phyloP scores from a whole-genome alignment of 1,140 invertebrate species.

The Dreissena polymorpha region DNA sequence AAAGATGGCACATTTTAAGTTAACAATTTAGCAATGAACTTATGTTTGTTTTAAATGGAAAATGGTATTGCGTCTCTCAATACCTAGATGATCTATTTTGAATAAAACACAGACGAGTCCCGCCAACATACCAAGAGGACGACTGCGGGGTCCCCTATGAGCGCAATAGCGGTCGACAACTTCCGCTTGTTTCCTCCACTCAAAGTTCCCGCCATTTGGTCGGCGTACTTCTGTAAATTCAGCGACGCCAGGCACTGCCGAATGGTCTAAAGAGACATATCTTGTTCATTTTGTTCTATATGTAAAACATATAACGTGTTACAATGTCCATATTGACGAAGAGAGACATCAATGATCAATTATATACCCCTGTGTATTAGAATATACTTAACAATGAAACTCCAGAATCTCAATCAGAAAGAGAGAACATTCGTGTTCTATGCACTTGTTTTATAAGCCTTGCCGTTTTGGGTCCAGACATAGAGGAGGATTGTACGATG shows the following conservation, averaged over 20 bases:
- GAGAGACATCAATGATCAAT: neutral
- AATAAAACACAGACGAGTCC: too few relatives aligned
- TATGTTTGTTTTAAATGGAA: too few relatives aligned
- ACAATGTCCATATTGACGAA: neutral
- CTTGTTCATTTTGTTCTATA: neutral
- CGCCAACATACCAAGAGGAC: constrained; percentile 85
- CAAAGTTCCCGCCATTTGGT: constrained; percentile 80
- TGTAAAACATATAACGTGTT: neutral
- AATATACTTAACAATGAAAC: too few relatives aligned
- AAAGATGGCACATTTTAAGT: too few relatives aligned
- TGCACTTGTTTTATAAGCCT: too few relatives aligned
- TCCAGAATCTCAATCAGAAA: too few relatives aligned
- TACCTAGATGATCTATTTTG: too few relatives aligned
- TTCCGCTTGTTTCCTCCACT: constrained; percentile 84
- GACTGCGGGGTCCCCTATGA: constrained; percentile 86
- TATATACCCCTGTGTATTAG: neutral
- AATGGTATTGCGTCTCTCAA: too few relatives aligned
- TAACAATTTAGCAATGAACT: too few relatives aligned
- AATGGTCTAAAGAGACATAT: constrained; percentile 76
- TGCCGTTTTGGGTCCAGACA: too few relatives aligned
- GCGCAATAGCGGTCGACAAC: constrained; percentile 81
- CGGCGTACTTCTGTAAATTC: constrained; percentile 71
- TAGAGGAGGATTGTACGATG: too few relatives aligned
- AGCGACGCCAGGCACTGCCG: constrained; percentile 78
- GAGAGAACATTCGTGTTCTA: too few relatives aligned